Evolutionary conservation across 2,797 vertebrate genomes (phyloP), one percentile per base, ranked within the genome.

Genomic region (Pipistrellus pygmaeus): DNA sequence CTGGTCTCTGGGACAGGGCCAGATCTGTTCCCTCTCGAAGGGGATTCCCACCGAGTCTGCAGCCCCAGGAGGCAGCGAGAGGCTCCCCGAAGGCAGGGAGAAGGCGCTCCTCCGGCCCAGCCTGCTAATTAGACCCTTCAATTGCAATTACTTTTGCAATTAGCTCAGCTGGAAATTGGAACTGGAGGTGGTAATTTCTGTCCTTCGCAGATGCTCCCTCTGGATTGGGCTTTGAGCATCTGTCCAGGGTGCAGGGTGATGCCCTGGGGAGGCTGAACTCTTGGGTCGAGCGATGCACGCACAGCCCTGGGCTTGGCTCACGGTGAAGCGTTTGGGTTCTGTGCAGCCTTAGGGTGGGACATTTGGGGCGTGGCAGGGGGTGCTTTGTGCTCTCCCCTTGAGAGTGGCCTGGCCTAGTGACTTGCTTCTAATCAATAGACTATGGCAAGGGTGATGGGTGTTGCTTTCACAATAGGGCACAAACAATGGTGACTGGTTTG

Each of bases 71-170:
- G 91, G 92, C 38, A 78, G 60, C 73, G 38, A 82, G 57, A 48
- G 88, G 48, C 62, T 92, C 80, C 93, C 86, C 4, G 60, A 53
- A 93, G 97, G 95, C 91, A 41, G 96, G 96, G 35, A 96, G 98
- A 96, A 97, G 92, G 1, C 0, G 3, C 88, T 96, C 93, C 97
- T 97, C 96, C 96, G 97, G 97, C 96, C 97, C 97, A 98, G 97
- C 87, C 97, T 97, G 96, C 86, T 98, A 98, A 98, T 98, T 98
- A 98, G 98, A 94, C 86, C 97, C 97, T 98, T 98, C 97, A 96
- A 94, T 98, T 97, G 97, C 97, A 98, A 98, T 98, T 98, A 98
- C 97, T 98, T 98, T 98, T 97, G 97, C 97, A 98, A 98, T 98
- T 98, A 98, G 97, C 92, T 97, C 97, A 98, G 97, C 94, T 97